phyloP scores from a whole-genome alignment of 2,113 vertebrate species.

The Pteronura brasiliensis region DNA sequence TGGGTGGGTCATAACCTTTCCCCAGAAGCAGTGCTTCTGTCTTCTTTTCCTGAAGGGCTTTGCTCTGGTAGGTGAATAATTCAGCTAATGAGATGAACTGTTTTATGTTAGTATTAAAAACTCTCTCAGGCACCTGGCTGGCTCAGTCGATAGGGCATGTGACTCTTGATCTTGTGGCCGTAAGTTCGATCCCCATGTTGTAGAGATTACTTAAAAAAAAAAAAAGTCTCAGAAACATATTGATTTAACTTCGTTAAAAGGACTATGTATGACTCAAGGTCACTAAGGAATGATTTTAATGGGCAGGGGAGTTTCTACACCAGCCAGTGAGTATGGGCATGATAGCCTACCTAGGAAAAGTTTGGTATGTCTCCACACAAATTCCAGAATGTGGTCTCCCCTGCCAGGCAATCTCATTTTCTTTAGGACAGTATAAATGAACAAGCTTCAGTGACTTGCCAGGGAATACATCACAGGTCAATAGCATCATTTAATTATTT shows the following conservation, averaged over 20 bases:
- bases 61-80: not conserved
- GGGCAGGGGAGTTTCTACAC: not conserved
- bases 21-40: not conserved
- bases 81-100: not conserved
- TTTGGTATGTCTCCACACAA: not conserved
- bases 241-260: not conserved
- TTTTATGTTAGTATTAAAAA: not conserved
- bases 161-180: not conserved
- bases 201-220: not conserved
- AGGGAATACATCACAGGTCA: constrained; percentile 22
- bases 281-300: not conserved
- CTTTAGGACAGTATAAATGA: not conserved
- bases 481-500: constrained; percentile 25
- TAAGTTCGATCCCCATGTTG: not conserved
- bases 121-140: not conserved
- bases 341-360: not conserved
- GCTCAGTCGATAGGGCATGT: not conserved
- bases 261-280: not conserved
- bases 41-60: not conserved
- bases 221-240: not conserved
- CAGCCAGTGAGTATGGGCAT: not conserved
- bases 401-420: not conserved
- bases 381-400: not conserved
- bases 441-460: not conserved
- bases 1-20: not conserved